Conservation (phyloP, 2,888 invertebrate species). For the Agonum fuliginosum region DNA sequence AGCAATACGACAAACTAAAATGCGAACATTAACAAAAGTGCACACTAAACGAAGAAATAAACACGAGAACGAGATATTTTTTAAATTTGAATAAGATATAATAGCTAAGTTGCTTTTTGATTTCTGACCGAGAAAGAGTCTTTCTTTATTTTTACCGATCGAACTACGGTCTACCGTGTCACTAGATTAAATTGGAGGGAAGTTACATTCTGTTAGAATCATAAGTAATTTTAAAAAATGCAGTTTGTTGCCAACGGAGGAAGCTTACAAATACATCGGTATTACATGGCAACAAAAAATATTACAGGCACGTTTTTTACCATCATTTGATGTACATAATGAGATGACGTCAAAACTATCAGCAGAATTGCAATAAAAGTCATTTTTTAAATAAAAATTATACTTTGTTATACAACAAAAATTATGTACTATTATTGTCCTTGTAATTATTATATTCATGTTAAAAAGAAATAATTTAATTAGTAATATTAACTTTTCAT, state of each 20-base stretch:
- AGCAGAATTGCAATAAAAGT: conserved; percentile 16
- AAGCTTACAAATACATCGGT: neutral
- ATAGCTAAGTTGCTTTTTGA: conserved; percentile 18
- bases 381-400: conserved; percentile 22
- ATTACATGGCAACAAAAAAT: conserved; percentile 1
- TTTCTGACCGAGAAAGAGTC: neutral
- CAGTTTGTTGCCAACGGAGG: conserved; percentile 32
- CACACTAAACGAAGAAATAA: conserved; percentile 4
- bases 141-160: neutral
- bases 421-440: conserved; percentile 7
- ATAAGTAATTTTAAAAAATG: neutral
- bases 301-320: conserved; percentile 17
- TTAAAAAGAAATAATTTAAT: conserved; percentile 13
- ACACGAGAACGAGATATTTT: no score
- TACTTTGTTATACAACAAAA: conserved; percentile 15
- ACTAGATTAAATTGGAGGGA: conserved; percentile 4
- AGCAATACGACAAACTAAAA: conserved; percentile 2
- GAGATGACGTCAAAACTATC: conserved; percentile 15
- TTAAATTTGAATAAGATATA: neutral
- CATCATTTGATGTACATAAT: neutral
- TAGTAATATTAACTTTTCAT: neutral
- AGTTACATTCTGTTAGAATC: neutral
- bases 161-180: neutral
- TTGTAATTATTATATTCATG: conserved; percentile 16
- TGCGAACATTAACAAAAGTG: conserved; percentile 2